Evolutionary conservation across 2,888 invertebrate species (phyloP).

Genomic region (Monoplex corrugatus): DNA sequence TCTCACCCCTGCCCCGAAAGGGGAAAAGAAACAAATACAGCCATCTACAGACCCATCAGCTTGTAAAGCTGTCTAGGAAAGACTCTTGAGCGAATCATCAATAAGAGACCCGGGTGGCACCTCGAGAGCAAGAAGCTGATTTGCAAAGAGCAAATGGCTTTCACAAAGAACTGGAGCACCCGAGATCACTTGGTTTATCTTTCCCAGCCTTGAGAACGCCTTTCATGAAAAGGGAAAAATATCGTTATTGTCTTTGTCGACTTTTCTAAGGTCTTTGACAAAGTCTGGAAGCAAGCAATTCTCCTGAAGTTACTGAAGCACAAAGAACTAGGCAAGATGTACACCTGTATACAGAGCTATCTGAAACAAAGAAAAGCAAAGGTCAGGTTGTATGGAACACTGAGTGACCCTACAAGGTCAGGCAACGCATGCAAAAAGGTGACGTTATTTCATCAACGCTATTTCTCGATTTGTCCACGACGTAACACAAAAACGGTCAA

Average conservation of each 20-base stretch:
- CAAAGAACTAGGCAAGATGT: background rate
- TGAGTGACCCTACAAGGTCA: background rate
- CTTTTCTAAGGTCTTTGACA: constrained; percentile 41
- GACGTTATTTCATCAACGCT: constrained; percentile 28
- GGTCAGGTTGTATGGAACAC: background rate
- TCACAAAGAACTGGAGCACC: constrained; percentile 11
- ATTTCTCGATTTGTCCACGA: constrained; percentile 22
- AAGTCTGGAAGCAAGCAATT: constrained; percentile 30
- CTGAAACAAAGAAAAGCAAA: background rate
- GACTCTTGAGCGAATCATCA: constrained; percentile 40
- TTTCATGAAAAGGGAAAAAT: constrained; percentile 17
- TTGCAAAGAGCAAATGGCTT: constrained; percentile 16
- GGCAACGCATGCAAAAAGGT: constrained; percentile 34
- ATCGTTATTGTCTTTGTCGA: constrained; percentile 38
- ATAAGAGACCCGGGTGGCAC: constrained; percentile 10
- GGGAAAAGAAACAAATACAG: too few relatives aligned
- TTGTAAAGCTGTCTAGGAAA: constrained; percentile 21
- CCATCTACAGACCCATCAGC: constrained; percentile 38
- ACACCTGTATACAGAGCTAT: constrained; percentile 6
- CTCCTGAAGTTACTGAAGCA: background rate
- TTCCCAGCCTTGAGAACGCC: constrained; percentile 19
- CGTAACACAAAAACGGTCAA: constrained; percentile 18
- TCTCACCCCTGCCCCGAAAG: too few relatives aligned
- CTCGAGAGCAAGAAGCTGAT: constrained; percentile 30
- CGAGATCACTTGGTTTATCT: constrained; percentile 25